These are phyloP conservation scores for Indri indri DNA, from an alignment of 2,113 vertebrate genomes.

Conservation along the genomic window DNA sequence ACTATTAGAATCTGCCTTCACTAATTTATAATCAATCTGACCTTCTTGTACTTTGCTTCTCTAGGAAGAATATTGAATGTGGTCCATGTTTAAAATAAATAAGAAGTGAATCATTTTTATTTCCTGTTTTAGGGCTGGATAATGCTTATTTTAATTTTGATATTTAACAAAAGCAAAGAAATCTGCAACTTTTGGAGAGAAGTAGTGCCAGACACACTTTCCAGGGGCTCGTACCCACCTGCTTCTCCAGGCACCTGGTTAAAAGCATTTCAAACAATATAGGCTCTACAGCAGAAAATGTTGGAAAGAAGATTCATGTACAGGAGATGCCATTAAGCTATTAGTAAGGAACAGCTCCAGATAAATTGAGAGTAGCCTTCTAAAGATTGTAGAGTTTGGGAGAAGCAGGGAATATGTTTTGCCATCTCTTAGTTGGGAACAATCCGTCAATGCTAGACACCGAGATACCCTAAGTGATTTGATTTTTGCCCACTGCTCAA, in stretches of 20 bases:
- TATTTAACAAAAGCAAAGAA: background rate
- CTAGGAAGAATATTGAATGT: constrained; percentile 16
- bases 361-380: constrained; percentile 4
- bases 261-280: constrained; percentile 8
- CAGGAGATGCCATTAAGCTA: background rate
- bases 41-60: background rate
- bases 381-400: background rate
- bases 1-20: background rate
- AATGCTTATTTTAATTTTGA: constrained; percentile 41
- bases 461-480: background rate
- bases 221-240: background rate
- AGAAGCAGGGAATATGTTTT: constrained; percentile 3
- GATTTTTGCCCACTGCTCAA: background rate
- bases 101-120: background rate
- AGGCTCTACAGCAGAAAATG: background rate
- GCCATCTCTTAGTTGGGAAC: background rate
- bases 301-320: background rate
- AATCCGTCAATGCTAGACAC: background rate
- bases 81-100: background rate
- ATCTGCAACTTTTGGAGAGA: background rate
- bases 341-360: background rate
- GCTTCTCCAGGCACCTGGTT: background rate
- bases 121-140: background rate
- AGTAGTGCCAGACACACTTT: background rate
- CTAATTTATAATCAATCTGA: background rate